Evolutionary conservation across 2,113 vertebrate species (phyloP), one percentile per base, ranked within the genome.

Genomic region (Centropus bengalensis): DNA sequence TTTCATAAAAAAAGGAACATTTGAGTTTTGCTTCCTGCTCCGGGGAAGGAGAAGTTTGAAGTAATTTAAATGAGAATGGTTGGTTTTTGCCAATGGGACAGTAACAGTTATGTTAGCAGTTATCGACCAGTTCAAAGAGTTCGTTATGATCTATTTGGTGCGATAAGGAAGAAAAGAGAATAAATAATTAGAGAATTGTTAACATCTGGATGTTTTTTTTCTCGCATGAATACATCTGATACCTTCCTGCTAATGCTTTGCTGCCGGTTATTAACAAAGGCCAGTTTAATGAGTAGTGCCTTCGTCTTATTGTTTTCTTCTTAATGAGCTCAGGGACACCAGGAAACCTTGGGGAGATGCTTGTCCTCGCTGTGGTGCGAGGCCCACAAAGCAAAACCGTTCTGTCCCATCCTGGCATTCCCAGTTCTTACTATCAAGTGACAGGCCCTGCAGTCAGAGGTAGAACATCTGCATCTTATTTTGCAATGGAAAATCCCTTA

Each of bases 391-490:
- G 89, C 84, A 89, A 94, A 90, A 70, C 63, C 55, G 1, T 49
- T 79, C 82, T 14, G 67, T 71, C 70, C 88, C 87, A 82, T 87
- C 32, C 96, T 96, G 92, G 75, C 68, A 58, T 95, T 81, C 91
- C 85, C 70, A 82, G 92, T 3, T 78, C 76, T 86, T 52, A 59
- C 3, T 92, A 59, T 95, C 91, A 5, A 62, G 68, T 88, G 73
- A 40, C 89, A 59, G 64, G 62, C 73, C 73, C 14, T 22, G 54
- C 68, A 20, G 68, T 91, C 80, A 22, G 77, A 66, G 87, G 81
- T 73, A 8, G 54, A 93, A 91, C 94, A 94, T 95, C 96, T 97
- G 96, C 68, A 74, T 58, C 93, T 94, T 95, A 44, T 97, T 96
- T 86, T 88, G 89, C 79, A 70, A 6, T 96, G 94, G 81, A 94